Evolutionary conservation across 2,888 invertebrate genomes (phyloP).

Genomic region (Leptinotarsa tumamoca): DNA sequence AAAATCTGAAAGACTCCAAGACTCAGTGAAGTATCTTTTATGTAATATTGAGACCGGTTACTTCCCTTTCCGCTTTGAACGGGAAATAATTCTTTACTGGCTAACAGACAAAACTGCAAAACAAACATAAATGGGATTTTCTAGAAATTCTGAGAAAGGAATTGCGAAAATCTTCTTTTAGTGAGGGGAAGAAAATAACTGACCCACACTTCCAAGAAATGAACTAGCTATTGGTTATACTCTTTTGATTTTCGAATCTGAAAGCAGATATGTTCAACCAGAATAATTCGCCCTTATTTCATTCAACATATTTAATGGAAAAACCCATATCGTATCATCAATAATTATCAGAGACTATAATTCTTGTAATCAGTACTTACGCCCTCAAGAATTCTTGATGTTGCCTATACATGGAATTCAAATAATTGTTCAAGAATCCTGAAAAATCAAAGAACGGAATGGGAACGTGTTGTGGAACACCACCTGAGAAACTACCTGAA

Average conservation of each 20-base stretch:
- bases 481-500: conserved; percentile 54
- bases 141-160: not conserved
- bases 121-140: not conserved
- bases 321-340: conserved; percentile 7
- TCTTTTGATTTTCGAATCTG: too few relatives aligned
- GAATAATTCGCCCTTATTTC: too few relatives aligned
- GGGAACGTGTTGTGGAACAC: conserved; percentile 40
- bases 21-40: not conserved
- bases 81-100: not conserved
- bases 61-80: not conserved
- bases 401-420: conserved; percentile 55
- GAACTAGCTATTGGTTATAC: too few relatives aligned
- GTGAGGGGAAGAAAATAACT: not conserved
- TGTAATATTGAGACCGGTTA: not conserved
- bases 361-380: conserved; percentile 50
- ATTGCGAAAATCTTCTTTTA: not conserved
- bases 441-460: conserved; percentile 52
- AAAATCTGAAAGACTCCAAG: conserved; percentile 2
- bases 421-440: conserved; percentile 49
- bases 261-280: too few relatives aligned
- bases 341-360: not conserved
- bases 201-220: not conserved
- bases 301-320: not conserved
- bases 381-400: conserved; percentile 57
- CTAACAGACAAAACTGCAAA: not conserved